Conservation (phyloP, 2,888 invertebrate species). For the Aleiodes leptofemur region DNA sequence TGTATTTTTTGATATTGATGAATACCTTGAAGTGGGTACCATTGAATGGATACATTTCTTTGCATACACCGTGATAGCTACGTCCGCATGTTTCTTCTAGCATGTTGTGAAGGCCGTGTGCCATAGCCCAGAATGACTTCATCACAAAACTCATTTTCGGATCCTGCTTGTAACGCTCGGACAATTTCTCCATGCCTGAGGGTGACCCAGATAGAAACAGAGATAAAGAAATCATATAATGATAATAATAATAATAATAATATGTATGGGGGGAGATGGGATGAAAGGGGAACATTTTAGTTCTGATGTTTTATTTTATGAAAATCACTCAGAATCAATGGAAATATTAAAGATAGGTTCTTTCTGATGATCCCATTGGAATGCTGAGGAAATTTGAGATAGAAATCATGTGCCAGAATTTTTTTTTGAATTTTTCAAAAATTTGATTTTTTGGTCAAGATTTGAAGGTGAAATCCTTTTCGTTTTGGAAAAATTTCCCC, state of each 20-base stretch:
- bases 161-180: conserved; percentile 81
- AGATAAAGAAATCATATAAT: background rate
- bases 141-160: conserved; percentile 88
- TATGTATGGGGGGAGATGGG: background rate
- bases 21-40: conserved; percentile 80
- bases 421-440: no score
- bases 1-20: background rate
- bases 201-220: conserved; percentile 47
- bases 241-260: background rate
- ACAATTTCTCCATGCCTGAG: conserved; percentile 79
- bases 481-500: no score
- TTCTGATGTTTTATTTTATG: no score
- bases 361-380: no score
- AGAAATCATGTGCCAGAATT: no score
- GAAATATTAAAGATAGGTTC: no score
- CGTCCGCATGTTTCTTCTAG: conserved; percentile 80
- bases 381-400: no score
- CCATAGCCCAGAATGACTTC: conserved; percentile 86
- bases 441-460: no score
- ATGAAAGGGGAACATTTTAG: no score
- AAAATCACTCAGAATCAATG: no score
- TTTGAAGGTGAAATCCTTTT: no score
- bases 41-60: conserved; percentile 83
- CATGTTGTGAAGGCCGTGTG: conserved; percentile 84
- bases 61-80: conserved; percentile 78